phyloP scores from a whole-genome alignment of 2,113 vertebrate species.

The Cairina moschata region DNA sequence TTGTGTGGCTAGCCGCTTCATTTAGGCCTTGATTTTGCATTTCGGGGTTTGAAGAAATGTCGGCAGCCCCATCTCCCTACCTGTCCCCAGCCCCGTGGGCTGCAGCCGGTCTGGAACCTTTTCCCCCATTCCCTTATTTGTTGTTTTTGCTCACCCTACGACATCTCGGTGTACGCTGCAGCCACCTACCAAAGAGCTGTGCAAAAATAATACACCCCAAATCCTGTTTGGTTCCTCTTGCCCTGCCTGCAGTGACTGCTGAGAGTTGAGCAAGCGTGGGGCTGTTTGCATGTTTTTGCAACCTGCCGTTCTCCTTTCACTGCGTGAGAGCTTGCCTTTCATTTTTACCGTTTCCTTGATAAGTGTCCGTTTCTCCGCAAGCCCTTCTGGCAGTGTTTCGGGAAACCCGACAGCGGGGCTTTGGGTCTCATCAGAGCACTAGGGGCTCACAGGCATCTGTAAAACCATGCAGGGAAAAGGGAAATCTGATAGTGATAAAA shows the following conservation, averaged over 20 bases:
- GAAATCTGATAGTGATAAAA: neutral
- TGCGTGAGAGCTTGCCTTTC: neutral
- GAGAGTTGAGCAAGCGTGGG: neutral
- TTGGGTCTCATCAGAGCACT: neutral
- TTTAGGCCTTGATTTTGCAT: neutral
- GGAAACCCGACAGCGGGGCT: neutral
- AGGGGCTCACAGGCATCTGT: neutral
- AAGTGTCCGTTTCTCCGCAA: neutral
- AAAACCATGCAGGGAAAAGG: neutral
- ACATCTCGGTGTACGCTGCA: too few relatives aligned
- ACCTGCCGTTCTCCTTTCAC: neutral
- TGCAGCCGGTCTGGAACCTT: neutral
- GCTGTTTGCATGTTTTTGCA: neutral
- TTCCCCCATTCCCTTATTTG: neutral
- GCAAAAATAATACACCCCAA: neutral
- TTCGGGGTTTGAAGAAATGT: neutral
- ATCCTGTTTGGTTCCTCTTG: neutral
- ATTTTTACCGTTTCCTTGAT: neutral
- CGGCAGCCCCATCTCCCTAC: too few relatives aligned
- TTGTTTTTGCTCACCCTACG: neutral
- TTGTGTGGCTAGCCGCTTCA: neutral
- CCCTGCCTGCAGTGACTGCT: neutral
- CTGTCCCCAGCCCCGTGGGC: neutral
- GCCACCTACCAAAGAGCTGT: neutral
- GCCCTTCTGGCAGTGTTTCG: fast-evolving